phyloP scores from a whole-genome alignment of 2,888 invertebrate species.

The Fabriciana adippe region DNA sequence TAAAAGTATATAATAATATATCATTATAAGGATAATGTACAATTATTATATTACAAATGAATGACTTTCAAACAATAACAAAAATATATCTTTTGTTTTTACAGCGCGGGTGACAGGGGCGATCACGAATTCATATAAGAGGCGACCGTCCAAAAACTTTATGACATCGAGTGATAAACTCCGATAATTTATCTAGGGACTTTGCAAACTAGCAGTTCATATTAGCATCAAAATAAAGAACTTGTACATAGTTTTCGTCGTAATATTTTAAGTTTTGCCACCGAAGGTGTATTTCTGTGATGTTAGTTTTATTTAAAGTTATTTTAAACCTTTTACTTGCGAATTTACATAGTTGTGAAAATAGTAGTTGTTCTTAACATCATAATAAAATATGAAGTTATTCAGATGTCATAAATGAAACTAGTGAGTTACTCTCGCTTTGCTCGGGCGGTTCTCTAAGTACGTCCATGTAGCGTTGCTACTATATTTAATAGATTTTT shows the following conservation, averaged over 20 bases:
- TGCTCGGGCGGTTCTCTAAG: no score
- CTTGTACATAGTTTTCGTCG: constrained; percentile 10
- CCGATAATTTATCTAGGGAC: constrained; percentile 43
- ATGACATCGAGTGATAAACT: constrained; percentile 66
- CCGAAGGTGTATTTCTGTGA: background rate
- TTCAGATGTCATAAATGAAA: no score
- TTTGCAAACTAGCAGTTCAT: constrained; percentile 31
- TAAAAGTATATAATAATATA: background rate
- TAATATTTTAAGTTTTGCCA: constrained; percentile 8
- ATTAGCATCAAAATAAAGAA: constrained; percentile 27
- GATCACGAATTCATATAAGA: constrained; percentile 70
- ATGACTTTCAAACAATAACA: background rate
- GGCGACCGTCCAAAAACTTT: constrained; percentile 61
- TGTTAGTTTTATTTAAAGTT: background rate
- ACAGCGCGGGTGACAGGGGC: constrained; percentile 10
- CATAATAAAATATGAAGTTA: no score
- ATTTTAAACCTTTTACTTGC: background rate
- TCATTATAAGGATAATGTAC: no score
- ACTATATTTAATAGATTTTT: no score
- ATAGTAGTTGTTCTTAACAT: no score
- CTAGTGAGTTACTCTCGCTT: no score
- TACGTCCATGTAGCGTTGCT: no score
- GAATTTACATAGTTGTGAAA: no score
- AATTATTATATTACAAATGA: background rate
- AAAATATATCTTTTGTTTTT: constrained; percentile 12